These are phyloP conservation scores for Neofelis nebulosa DNA, from an alignment of 2,113 vertebrate species.

Conservation along the genomic window DNA sequence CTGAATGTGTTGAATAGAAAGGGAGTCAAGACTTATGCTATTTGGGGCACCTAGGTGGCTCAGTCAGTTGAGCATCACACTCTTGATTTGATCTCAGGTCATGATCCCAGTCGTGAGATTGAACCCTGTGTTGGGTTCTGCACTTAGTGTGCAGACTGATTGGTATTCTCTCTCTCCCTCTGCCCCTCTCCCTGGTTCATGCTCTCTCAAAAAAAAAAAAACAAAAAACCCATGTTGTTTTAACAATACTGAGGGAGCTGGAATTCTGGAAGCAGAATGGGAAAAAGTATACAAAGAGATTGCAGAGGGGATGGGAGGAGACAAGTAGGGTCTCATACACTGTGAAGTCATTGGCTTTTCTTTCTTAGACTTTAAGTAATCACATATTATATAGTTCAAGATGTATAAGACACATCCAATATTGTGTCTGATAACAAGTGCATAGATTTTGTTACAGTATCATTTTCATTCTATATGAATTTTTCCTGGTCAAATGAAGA, in stretches of 20 bases:
- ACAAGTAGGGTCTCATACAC: no score
- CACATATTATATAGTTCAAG: constrained; percentile 87
- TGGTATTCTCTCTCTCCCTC: no score
- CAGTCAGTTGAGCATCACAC: no score
- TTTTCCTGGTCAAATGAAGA: constrained; percentile 86
- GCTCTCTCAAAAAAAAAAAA: no score
- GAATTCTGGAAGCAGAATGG: neutral
- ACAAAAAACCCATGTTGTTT: no score
- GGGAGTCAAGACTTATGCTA: neutral
- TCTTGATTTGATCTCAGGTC: no score
- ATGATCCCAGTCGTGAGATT: no score
- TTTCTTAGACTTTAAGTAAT: constrained; percentile 88
- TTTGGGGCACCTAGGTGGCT: no score
- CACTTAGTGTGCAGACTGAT: no score
- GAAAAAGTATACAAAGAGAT: neutral
- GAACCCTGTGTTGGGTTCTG: no score
- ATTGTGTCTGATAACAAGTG: constrained; percentile 89
- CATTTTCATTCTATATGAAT: constrained; percentile 85
- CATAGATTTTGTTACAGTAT: constrained; percentile 88
- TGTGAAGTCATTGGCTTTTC: neutral
- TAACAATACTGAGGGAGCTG: no score
- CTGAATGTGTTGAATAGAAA: neutral
- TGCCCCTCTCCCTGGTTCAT: no score
- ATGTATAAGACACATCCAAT: constrained; percentile 89
- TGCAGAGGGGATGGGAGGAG: neutral